phyloP scores from a whole-genome alignment of 2,797 vertebrate species.

The Chiroxiphia lanceolata region DNA sequence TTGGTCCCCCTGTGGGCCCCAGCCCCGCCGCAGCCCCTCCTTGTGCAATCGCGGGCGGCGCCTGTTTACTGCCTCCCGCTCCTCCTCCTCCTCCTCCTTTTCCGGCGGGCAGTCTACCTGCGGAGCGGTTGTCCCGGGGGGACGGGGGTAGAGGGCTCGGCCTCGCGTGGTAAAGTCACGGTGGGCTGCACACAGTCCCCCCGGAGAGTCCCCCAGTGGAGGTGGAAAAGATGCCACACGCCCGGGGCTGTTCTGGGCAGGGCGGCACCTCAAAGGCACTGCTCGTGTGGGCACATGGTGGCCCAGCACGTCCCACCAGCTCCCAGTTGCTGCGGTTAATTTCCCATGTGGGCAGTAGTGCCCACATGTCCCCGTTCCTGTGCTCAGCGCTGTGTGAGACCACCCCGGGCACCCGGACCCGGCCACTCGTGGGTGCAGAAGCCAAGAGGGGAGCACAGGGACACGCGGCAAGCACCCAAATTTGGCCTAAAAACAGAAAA shows the following conservation, averaged over 20 bases:
- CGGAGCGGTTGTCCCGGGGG: rapidly evolving
- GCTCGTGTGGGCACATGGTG: rapidly evolving
- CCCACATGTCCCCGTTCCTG: rapidly evolving
- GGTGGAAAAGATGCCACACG: neutral
- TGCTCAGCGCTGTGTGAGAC: neutral
- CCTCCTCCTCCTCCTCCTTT: neutral
- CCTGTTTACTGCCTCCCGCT: neutral
- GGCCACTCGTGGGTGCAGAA: neutral
- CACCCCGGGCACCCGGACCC: rapidly evolving
- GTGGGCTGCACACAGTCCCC: neutral
- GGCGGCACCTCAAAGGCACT: neutral
- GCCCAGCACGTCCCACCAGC: neutral
- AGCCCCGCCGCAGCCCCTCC: neutral
- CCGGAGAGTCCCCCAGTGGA: neutral
- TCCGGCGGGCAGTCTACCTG: neutral
- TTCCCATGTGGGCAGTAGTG: neutral
- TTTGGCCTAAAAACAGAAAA: neutral
- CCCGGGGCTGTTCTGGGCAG: neutral
- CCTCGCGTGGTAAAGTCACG: rapidly evolving
- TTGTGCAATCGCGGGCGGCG: neutral
- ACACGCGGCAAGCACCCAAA: neutral
- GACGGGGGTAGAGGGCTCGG: rapidly evolving
- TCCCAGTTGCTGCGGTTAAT: neutral
- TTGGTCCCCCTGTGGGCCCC: neutral
- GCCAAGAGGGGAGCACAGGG: too few relatives aligned